Evolutionary conservation across 2,797 vertebrate genomes (phyloP), one percentile per base, ranked within the genome.

Genomic region (Passerculus sandwichensis): DNA sequence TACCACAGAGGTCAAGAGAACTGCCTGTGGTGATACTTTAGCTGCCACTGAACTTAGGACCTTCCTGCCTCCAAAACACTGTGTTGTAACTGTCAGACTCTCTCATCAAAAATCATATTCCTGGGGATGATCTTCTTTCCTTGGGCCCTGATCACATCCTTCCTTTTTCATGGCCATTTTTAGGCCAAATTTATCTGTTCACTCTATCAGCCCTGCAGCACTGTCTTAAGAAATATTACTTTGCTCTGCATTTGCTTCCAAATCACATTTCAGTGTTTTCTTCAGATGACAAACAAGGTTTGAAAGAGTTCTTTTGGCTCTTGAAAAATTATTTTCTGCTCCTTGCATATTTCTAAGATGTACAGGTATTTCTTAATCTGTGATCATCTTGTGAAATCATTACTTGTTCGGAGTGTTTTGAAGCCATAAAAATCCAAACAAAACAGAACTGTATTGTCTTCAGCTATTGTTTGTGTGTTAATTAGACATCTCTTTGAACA

Each of bases 1-100:
- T 95, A 96, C 82, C 92, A 95, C 79, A 87, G 95, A 97, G 81
- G 96, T 96, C 96, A 96, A 94, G 91, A 94, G 71, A 96, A 97
- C 95, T 96, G 96, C 95, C 97, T 97, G 94, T 97, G 96, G 97
- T 89, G 96, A 96, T 94, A 94, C 91, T 96, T 93, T 17, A 81
- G 87, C 93, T 96, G 72, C 84, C 36, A 89, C 22, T 96, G 85
- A 96, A 96, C 94, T 94, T 96, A 84, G 67, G 89, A 89, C 83
- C 91, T 96, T 95, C 85, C 91, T 94, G 91, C 61, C 69, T 96
- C 83, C 81, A 85, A 88, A 93, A 89, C 82, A 66, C 47, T 78
- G 66, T 89, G 56, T 64, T 94, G 85, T 71, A 93, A 94, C 83
- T 66, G 64, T 72, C 88, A 94, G 86, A 66, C 81, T 75, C 54